Percentiles rank a stretch among this genome's conserved stretches.
These are phyloP conservation scores for Oryzias melastigma DNA, from an alignment of 2,113 vertebrate genomes.

Conservation along the genomic window DNA sequence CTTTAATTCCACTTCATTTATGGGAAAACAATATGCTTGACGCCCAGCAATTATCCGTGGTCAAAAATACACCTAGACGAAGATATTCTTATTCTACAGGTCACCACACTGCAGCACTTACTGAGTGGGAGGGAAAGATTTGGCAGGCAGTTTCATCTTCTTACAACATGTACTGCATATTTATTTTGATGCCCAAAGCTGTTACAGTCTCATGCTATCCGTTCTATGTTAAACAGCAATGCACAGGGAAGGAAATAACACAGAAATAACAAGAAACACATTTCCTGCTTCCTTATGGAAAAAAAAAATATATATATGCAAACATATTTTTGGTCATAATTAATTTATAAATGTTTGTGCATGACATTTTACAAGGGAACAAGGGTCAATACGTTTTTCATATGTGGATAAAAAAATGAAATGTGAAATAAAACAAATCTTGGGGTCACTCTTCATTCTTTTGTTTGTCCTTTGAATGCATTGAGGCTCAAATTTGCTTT, in stretches of 20 bases:
- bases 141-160: neutral
- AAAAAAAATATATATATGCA: neutral
- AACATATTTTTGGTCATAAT: too few species aligned
- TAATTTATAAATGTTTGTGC: too few species aligned
- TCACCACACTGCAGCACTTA: slow-evolving; percentile 25
- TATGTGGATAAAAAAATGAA: too few species aligned
- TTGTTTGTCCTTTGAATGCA: slow-evolving; percentile 23
- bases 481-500: slow-evolving; percentile 19
- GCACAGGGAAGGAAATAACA: neutral
- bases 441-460: neutral
- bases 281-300: neutral
- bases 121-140: slow-evolving; percentile 2
- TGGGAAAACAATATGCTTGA: too few species aligned
- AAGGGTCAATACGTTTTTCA: too few species aligned
- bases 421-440: too few species aligned
- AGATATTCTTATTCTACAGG: slow-evolving; percentile 22
- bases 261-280: neutral
- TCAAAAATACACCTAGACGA: neutral
- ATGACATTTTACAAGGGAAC: too few species aligned
- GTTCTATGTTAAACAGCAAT: slow-evolving; percentile 3
- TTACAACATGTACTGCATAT: slow-evolving; percentile 7
- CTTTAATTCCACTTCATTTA: neutral
- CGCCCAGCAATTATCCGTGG: slow-evolving; percentile 1
- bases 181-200: slow-evolving; percentile 19
- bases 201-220: slow-evolving; percentile 7